Base-by-base conservation (phyloP, 2,888 invertebrate genomes). In the Trachelus tabidus region DNA sequence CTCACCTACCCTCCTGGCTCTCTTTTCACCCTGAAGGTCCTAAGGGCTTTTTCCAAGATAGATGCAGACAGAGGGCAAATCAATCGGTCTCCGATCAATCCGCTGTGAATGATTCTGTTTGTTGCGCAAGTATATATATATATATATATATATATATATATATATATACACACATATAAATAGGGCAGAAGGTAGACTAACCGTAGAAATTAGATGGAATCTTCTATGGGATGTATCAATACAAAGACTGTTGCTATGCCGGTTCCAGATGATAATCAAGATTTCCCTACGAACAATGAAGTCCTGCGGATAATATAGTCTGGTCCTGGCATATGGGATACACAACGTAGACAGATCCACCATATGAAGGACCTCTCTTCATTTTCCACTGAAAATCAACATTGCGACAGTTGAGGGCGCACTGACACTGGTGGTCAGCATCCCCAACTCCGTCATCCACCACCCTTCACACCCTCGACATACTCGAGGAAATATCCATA, bases 351-450 rank as follows among this genome's bases (percentile, higher is more conserved):
- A 56, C 23, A 23, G 15, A 23, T 56, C 15, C 56, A 23, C 56
- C 56, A 2, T 9, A 56, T 56, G 23, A 56, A 56, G 56, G 9
- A 23, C 56, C 56, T 56, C 56, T 85, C 85, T 85, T 86, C 84
- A 82, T 83, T 87, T 87, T 85, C 83, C 83, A 82, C 83, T 83
- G 84, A 85, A 86, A 86, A 86, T 86, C 85, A 86, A 86, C 85
- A 86, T 86, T 81, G 83, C 77, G 80, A 79, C 76, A 80, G 73
- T 56, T 9, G 56, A 56, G 56, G 56, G 56, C 23, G 56, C 23
- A 56, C 56, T 56, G 56, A 56, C 56, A 15, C 23, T 56, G 56
- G 23, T 9, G 56, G 56, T 56, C 56, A 56, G 56, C 56, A 56
- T 23, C 56, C 56, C 23, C 23, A 23, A 23, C 56, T 56, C 56